Evolutionary conservation across 2,113 vertebrate species (phyloP), one percentile per base, ranked within the genome.

Genomic region (Poeciliopsis turrubarensis): DNA sequence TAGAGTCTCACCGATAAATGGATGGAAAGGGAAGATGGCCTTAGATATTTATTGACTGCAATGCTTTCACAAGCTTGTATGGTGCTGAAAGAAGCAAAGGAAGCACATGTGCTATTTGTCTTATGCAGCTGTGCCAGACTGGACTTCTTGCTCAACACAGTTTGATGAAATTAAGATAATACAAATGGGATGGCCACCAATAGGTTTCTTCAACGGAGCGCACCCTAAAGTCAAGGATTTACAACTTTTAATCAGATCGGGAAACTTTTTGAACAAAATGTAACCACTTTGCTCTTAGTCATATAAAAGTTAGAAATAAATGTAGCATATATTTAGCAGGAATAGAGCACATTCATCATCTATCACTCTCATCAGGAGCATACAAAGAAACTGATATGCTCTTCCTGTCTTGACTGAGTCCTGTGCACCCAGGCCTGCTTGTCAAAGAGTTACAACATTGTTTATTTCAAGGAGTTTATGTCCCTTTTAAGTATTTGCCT

Each of bases 11-110:
- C 84, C 84, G 83, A 89, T 89, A 85, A 69, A 67, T 78, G 32
- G 72, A 57, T 68, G 78, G 78, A 79, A 82, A 70, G 57, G 39
- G 61, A 65, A 86, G 85, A 90, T 87, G 75, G 82, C 87, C 83
- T 90, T 65, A 75, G 84, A 90, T 89, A 88, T 89, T 86, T 89
- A 89, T 84, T 82, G 87, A 86, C 82, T 87, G 71, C 61, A 30
- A 37, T 1, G 3, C 30, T 86, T 71, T 30, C 34, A 68, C 75
- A 47, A 75, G 73, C 68, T 32, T 11, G 61, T 22, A 67, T 70
- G 26, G 54, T 26, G 30, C 32, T 34, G 29, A 26, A 4, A 32
- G 75, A 19, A 71, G 65, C 44, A 68, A 73, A 70, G 61, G 26
- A 78, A 85, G 83, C 71, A 68, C 82, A 54, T 47, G n/a, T 61